Base-by-base conservation (phyloP, 2,888 invertebrate species). In the Bombylius discolor region DNA sequence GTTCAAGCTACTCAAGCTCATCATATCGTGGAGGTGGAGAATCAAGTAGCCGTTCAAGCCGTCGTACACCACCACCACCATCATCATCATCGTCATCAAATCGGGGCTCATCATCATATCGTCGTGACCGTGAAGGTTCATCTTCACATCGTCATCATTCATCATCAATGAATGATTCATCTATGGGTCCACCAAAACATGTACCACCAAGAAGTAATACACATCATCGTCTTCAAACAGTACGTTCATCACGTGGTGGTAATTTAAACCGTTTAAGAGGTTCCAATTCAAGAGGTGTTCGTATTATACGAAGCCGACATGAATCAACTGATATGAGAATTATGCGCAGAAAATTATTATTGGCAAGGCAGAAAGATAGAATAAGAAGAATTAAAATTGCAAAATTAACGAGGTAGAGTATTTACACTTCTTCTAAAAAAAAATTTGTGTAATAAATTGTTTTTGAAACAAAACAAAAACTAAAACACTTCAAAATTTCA, bases 361-460 rank as follows among this genome's bases (percentile, higher is more conserved):
- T 68, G 62, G 70, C 73, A 48, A 69, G 69, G 62, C 71, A 73
- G 58, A 72, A 70, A 68, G 73, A 74, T 65, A 68, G 70, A 58
- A 69, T 68, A 56, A 69, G 72, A 60, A 63, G 71, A 59, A 63
- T 72, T 57, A 72, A 72, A 64, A 72, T 74, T 62, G 71, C 72
- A 65, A 70, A 68, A 59, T 62, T 74, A 64, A 71, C 73, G 70
- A 74, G 73, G 73, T 73, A 73, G 71, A 57, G 62, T 62, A 62
- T 62, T 48, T 31, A 23, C 23, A 23, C 1, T 23, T 23, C 23
- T 23, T 23, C 23, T 23, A 23, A 23, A 23, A 23, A 23, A 23
- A 23, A 23, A 23, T 23, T 23, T 23, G 23, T 23, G 23, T 23
- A 23, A 23, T 23, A 23, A 23, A 23, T 23, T 52, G 42, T 57